Conservation (phyloP, 2,797 vertebrate genomes). For the Hylomyscus alleni region DNA sequence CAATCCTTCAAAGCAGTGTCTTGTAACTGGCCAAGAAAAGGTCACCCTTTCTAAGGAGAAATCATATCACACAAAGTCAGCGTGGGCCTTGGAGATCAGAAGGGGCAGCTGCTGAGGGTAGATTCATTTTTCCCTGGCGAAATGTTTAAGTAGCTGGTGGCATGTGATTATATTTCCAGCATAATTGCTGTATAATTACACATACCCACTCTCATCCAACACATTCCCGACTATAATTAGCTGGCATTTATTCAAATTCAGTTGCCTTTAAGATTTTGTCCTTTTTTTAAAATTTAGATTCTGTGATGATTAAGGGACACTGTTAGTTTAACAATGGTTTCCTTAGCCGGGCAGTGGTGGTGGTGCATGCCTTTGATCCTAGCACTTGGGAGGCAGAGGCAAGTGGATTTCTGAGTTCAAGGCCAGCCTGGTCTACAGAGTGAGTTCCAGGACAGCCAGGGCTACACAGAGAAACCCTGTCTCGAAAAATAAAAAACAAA, state of each 20-base stretch:
- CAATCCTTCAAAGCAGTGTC: slow-evolving; percentile 75
- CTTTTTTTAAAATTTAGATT: not conserved
- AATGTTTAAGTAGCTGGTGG: slow-evolving; percentile 60
- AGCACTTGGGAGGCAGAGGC: no score
- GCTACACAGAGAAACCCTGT: no score
- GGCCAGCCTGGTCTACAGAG: no score
- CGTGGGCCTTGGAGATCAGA: slow-evolving; percentile 66
- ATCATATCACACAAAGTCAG: slow-evolving; percentile 68
- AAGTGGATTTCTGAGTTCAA: no score
- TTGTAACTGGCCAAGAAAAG: slow-evolving; percentile 78
- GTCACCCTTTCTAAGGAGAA: slow-evolving; percentile 63
- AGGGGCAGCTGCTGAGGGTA: not conserved
- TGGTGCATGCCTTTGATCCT: no score
- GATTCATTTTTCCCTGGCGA: slow-evolving; percentile 36
- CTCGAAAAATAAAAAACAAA: no score
- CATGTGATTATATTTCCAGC: slow-evolving; percentile 66
- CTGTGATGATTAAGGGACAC: slow-evolving; percentile 3
- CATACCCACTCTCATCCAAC: slow-evolving; percentile 48
- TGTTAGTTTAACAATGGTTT: slow-evolving; percentile 39
- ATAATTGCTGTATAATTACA: slow-evolving; percentile 75
- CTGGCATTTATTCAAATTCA: slow-evolving; percentile 71
- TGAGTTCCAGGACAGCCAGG: no score
- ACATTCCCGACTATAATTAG: slow-evolving; percentile 71
- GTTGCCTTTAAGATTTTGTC: slow-evolving; percentile 70
- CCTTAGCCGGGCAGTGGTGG: not conserved